Evolutionary conservation across 2,797 vertebrate genomes (phyloP), one percentile per base, ranked within the genome.

Genomic region (Sebastes vulpes): DNA sequence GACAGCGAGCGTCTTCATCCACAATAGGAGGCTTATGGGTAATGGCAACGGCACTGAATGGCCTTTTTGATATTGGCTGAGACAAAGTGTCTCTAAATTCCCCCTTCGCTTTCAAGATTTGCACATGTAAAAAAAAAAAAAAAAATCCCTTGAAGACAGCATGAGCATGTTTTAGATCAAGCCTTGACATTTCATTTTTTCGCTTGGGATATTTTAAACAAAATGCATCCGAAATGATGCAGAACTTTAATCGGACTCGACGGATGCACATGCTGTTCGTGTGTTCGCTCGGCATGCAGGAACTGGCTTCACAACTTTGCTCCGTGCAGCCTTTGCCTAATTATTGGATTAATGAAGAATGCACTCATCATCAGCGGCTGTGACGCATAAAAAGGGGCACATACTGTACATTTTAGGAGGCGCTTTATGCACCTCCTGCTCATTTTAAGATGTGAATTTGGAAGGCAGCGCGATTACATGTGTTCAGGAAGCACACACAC

Each of bases 401-500:
- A 94, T 91, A 60, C 56, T 85, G 52, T 75, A 79, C 26, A 18
- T 91, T 46, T 91, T 92, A 92, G 92, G 87, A 95, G 90, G 81
- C 86, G 73, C 89, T 92, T 68, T 26, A 50, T 83, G 38, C 69
- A 71, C 83, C 76, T 89, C 76, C 83, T 81, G 83, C 82, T 83
- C 92, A 77, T 87, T 94, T 90, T 93, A 92, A 94, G 78, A 75
- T 89, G 92, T 82, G 88, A 90, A 77, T 82, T 65, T 72, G 83
- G 82, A 93, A 92, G 65, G 11, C 65, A 73, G 88, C 90, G 79
- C 79, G 95, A 65, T 96, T 93, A 95, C 92, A 95, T 94, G 95
- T 84, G 92, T 91, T 89, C 86, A 92, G 18, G 20, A 53, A 59
- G 21, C 53, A 59, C 48, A 64, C 48, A 64, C 23, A 64, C 56